Evolutionary conservation across 1,140 invertebrate genomes (phyloP), one percentile per base, ranked within the genome.

Genomic region (Caenorhabditis briggsae): DNA sequence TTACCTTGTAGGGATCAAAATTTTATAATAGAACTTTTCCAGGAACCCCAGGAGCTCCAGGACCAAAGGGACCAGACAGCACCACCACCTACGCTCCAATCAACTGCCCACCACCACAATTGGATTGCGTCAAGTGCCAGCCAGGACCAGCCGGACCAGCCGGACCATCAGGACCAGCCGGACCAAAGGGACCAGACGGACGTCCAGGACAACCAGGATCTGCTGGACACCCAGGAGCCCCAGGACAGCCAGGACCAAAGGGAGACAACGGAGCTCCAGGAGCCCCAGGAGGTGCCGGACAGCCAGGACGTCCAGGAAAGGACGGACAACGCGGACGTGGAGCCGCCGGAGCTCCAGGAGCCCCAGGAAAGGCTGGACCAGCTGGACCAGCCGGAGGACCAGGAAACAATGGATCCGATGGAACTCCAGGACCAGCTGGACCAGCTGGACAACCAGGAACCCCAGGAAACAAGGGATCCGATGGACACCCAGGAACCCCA

Each of bases 121-220:
- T 14, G 33, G 82, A 64, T 33, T 89, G 89, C 78, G 61, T 89
- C 74, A 87, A 89, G 88, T 89, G 89, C 78, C 83, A 59, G 20
- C 83, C 61, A 43, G 86, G 56, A 58, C 83, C 65, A 46, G 86
- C 61, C 43, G 61, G 82, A 87, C 50, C 74, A 25, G 23, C 53
- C 23, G 82, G 82, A 84, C 25, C 83, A 87, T n/a, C 83, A 41
- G 58, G 58, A 53, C 82, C 53, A 53, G 43, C 70, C 5, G 70
- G 82, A 83, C 58, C 53, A 59, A 61, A 83, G 33, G 53, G 58
- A 59, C 53, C 82, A 61, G 56, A 84, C 18, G 56, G 83, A 53
- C 58, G 46, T 9, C 83, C 83, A 50, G 83, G 83, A 50, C 83
- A 50, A 25, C 55, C 83, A 43, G 86, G 86, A 53, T 61, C 82